Evolutionary conservation across 2,113 vertebrate genomes (phyloP), one percentile per base, ranked within the genome.

Genomic region (Nannospalax galili): DNA sequence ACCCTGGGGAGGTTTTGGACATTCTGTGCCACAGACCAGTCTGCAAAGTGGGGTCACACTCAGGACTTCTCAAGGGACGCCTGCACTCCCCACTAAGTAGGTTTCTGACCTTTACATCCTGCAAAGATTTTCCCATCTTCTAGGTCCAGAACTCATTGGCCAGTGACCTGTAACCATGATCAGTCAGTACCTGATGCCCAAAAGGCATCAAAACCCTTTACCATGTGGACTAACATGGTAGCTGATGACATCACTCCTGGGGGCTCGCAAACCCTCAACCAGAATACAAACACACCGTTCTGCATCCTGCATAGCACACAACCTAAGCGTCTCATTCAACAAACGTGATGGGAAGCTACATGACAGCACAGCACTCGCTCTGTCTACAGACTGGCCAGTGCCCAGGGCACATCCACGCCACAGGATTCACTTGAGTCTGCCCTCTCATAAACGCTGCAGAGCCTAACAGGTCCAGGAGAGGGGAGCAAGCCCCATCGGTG

Each of bases 361-460:
- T 14, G 9, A 70, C 2, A 85, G 45, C 62, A 20, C 56, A n/a
- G 40, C 2, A 4, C 12, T n/a, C 7, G 28, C 81, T 92, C 88
- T 74, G 3, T 24, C 40, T 82, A 30, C 81, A 88, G 48, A 69
- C 20, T 24, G 35, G 32, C 45, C 58, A 52, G 35, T 20, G 70
- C 15, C 11, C 72, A 56, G 30, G 82, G 69, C 26, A 24, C 19
- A 19, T 11, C 32, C 73, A 40, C 3, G 30, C 72, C 45, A 40
- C 56, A 75, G 72, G 42, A 84, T n/a, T 67, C 48, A 87, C 52
- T 6, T n/a, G 37, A 88, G 22, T 65, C 26, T 30, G 74, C 40
- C 26, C 42, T 52, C 45, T 19, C 95, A 37, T 52, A 95, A 96
- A 60, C 56, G 67, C 72, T 77, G 45, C 7, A 75, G 96, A 89